Evolutionary conservation across 2,797 vertebrate genomes (phyloP).

Genomic region (Notamacropus eugenii): DNA sequence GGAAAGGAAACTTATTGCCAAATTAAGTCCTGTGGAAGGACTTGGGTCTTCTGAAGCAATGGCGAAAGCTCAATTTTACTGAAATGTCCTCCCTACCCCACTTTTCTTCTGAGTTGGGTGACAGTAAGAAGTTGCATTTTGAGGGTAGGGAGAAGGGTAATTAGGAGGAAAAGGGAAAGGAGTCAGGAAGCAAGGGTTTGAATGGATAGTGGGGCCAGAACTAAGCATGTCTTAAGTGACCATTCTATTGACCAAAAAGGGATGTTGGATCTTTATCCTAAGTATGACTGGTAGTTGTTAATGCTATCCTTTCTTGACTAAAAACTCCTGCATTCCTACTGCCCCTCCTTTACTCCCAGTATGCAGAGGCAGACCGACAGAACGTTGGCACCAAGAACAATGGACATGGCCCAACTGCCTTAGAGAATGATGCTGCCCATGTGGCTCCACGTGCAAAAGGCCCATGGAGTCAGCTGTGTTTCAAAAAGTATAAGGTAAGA

Average conservation of each 20-base stretch:
- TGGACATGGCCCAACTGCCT: conserved; percentile 37
- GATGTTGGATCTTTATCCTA: conserved; percentile 40
- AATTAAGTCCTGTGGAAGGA: conserved; percentile 39
- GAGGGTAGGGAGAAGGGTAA: conserved; percentile 30
- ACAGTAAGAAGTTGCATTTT: conserved; percentile 54
- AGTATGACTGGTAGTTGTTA: conserved; percentile 39
- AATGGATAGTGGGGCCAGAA: conserved; percentile 36
- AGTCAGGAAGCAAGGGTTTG: conserved; percentile 34
- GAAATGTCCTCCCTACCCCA: background rate
- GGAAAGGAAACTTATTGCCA: conserved; percentile 39
- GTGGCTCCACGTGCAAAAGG: conserved; percentile 39
- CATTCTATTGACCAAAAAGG: conserved; percentile 50
- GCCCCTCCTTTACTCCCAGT: conserved; percentile 40
- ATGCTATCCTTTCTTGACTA: conserved; percentile 38
- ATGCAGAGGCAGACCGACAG: conserved; percentile 53
- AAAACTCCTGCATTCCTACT: conserved; percentile 49
- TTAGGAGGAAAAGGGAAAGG: background rate
- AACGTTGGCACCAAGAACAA: conserved; percentile 24
- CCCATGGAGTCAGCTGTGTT: conserved; percentile 38
- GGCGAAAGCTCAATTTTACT: conserved; percentile 53
- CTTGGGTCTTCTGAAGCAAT: conserved; percentile 46
- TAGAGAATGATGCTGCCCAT: conserved; percentile 60
- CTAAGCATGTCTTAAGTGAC: conserved; percentile 39
- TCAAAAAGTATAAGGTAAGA: conserved; percentile 68
- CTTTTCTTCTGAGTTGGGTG: conserved; percentile 55